phyloP scores from a whole-genome alignment of 2,888 invertebrate genomes.

The Unio pictorum region DNA sequence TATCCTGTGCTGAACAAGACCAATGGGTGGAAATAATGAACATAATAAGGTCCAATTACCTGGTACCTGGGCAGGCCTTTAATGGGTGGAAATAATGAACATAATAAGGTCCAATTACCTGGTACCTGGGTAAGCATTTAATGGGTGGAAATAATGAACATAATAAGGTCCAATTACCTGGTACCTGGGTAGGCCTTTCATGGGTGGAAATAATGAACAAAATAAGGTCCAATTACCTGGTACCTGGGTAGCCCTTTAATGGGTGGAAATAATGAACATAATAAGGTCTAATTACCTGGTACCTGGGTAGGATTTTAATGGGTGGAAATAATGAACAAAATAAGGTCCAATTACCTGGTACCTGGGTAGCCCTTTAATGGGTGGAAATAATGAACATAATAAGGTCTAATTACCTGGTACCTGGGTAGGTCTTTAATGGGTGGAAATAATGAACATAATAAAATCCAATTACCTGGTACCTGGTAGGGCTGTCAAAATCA shows the following conservation, averaged over 20 bases:
- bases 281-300: constrained; percentile 78
- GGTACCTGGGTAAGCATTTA: background rate
- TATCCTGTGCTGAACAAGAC: no score
- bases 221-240: no score
- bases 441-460: no score
- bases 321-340: no score
- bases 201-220: no score
- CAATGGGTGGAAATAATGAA: background rate
- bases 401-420: constrained; percentile 80
- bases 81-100: background rate
- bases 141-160: background rate
- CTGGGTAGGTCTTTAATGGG: constrained; percentile 84
- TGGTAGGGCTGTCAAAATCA: no score
- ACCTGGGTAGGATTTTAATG: constrained; percentile 88
- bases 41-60: constrained; percentile 75
- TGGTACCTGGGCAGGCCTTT: constrained; percentile 89
- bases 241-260: background rate
- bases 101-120: no score
- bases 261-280: background rate
- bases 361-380: background rate
- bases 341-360: no score
- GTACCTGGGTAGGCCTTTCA: constrained; percentile 92
- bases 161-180: constrained; percentile 76
- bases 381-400: background rate
- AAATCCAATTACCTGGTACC: no score